Evolutionary conservation across 2,888 invertebrate species (phyloP), one percentile per base, ranked within the genome.

Genomic region (Tenthredo livida): DNA sequence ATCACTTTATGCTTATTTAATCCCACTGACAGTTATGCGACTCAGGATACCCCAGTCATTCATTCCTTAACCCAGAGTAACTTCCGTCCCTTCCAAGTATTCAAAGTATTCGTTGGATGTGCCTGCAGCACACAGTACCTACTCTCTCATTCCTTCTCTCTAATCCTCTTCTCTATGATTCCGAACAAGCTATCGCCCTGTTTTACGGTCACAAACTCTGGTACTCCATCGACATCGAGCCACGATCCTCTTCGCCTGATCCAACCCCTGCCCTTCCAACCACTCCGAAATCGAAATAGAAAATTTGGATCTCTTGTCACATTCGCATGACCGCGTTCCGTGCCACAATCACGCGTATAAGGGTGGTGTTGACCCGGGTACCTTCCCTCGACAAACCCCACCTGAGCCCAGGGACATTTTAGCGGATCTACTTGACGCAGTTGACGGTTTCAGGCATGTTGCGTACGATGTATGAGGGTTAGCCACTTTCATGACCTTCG

Each of bases 391-490:
- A n/a, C 40, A 73, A 50, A 77, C 54, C 77, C 47, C 77, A 77
- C 77, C 77, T 77, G 77, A 77, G 77, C 77, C 77, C 40, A 54
- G 77, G 77, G 50, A 77, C 77, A 54, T 50, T 77, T 77, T 77
- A 77, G 77, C 77, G 77, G 33, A 50, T 77, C 47, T 54, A 77
- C 77, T 77, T 54, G 77, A 77, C 77, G 77, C 77, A 50, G 47
- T 77, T 77, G 77, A 77, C 77, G 77, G 77, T 77, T 40, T 54
- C 17, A n/a, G 29, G 47, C 77, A 50, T 77, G 77, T 77, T 77
- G 54, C 54, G 77, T 54, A 77, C 29, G 77, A 77, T 54, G 54
- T 40, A 77, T 77, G 77, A 77, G 77, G 77, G 77, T 77, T 50
- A 77, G 50, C 25, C 54, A 54, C 54, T 33, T 77, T 77, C 77